Evolutionary conservation across 2,888 invertebrate genomes (phyloP), one percentile per base, ranked within the genome.

Genomic region (Doris montereyensis): DNA sequence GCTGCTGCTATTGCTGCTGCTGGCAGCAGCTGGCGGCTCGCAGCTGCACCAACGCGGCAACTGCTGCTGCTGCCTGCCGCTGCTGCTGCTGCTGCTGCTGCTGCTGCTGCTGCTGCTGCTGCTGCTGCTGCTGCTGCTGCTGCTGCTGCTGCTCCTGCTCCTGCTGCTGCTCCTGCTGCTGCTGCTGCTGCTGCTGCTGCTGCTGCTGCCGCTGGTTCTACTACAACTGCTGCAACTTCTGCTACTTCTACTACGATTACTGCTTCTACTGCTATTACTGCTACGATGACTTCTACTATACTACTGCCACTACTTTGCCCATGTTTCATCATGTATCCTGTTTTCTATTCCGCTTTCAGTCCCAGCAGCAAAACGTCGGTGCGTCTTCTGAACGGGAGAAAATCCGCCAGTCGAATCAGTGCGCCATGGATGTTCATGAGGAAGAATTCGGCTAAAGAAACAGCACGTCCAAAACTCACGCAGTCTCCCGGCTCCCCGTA

Each of bases 391-490:
- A 86, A 0, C 85, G 84, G 24, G 86, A 87, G 81, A 32, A 82
- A 81, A 57, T 75, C 21, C 67, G 82, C 84, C 60, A 88, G 86
- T 67, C 83, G 88, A 79, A 84, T 89, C 4, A 88, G 88, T 81
- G 87, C 89, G 30, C 87, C 89, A 2, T 89, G 89, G 89, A 85
- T 88, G 73, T 89, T 89, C 81, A 84, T 85, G 41, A 84, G 86
- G 21, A 87, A 87, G 81, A 87, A 86, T 32, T 87, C 84, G 8
- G 76, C 85, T 5, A 87, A 86, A 65, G 88, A 88, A n/a, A n/a
- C n/a, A n/a, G n/a, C n/a, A n/a, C n/a, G n/a, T n/a, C n/a, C n/a
- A n/a, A n/a, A n/a, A n/a, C n/a, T n/a, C n/a, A n/a, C n/a, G n/a
- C n/a, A n/a, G n/a, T n/a, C n/a, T n/a, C n/a, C n/a, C n/a, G n/a